Percentiles rank a stretch among this genome's conserved stretches.
These are phyloP conservation scores for Cryptops parisi DNA, from an alignment of 2,888 invertebrate genomes.

Conservation along the genomic window DNA sequence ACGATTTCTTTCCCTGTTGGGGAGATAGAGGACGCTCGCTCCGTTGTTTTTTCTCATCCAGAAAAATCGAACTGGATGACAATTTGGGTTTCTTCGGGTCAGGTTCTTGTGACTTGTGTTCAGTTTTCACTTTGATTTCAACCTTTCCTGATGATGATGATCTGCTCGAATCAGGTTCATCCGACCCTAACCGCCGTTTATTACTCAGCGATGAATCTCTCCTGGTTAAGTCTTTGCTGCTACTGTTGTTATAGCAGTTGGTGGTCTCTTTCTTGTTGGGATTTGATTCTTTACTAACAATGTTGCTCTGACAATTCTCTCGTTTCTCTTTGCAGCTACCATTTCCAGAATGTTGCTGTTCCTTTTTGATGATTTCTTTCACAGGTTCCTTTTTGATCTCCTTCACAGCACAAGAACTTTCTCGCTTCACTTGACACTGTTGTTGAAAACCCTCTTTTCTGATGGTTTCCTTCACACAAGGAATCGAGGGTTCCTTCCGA, in stretches of 20 bases:
- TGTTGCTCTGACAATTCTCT: slow-evolving; percentile 15
- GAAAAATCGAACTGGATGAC: neutral
- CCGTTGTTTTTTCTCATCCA: slow-evolving; percentile 17
- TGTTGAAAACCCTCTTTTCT: no score
- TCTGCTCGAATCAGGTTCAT: slow-evolving; percentile 19
- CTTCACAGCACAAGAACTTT: no score
- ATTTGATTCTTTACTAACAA: no score
- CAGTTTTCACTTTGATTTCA: slow-evolving; percentile 16
- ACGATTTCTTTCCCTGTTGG: slow-evolving; percentile 23
- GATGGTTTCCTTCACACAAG: neutral
- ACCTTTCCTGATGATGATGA: slow-evolving; percentile 14
- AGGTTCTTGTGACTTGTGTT: slow-evolving; percentile 18
- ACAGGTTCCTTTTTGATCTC: no score
- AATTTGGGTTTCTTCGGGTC: slow-evolving; percentile 21
- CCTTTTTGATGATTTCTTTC: slow-evolving; percentile 8
- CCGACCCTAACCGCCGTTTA: slow-evolving; percentile 22
- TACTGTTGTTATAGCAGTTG: no score
- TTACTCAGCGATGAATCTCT: slow-evolving; percentile 4
- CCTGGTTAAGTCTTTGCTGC: neutral
- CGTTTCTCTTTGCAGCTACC: slow-evolving; percentile 14
- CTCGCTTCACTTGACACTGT: no score
- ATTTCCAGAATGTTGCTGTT: slow-evolving; percentile 6
- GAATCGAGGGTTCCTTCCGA: neutral
- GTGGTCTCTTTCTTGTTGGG: no score
- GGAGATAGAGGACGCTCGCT: slow-evolving; percentile 15